phyloP scores from a whole-genome alignment of 2,797 vertebrate genomes.

The Danio choprae region DNA sequence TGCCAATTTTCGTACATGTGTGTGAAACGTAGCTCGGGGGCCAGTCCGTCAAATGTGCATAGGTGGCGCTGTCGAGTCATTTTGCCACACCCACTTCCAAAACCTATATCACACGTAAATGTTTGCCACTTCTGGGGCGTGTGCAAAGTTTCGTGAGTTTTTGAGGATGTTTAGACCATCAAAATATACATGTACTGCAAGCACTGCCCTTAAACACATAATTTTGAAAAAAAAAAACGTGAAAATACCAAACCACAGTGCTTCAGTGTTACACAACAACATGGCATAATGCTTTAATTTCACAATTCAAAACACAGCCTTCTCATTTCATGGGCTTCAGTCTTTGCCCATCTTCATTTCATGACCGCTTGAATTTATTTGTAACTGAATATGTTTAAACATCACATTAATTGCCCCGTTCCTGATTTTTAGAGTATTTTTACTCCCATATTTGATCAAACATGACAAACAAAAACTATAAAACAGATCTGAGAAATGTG shows the following conservation, averaged over 20 bases:
- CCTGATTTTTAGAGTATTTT: not conserved
- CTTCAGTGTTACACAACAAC: not conserved
- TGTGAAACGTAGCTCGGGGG: too few species aligned
- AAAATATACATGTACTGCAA: too few species aligned
- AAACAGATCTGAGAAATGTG: not conserved
- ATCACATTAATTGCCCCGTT: not conserved
- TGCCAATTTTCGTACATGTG: too few species aligned
- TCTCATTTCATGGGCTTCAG: slow-evolving; percentile 23
- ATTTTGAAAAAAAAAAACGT: not conserved
- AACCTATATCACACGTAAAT: too few species aligned
- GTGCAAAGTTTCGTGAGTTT: too few species aligned
- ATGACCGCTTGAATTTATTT: slow-evolving; percentile 7
- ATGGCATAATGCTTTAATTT: not conserved
- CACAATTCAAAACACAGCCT: slow-evolving; percentile 7
- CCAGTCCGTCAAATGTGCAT: too few species aligned
- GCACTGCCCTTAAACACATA: too few species aligned
- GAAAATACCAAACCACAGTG: not conserved
- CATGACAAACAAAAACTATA: not conserved
- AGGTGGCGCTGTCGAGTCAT: too few species aligned
- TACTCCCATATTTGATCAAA: not conserved
- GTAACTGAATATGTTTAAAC: not conserved
- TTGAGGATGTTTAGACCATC: too few species aligned
- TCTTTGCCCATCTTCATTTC: slow-evolving; percentile 8
- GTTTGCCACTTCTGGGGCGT: too few species aligned
- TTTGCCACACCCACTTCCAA: too few species aligned